phyloP scores from a whole-genome alignment of 2,113 vertebrate genomes.

The Psittacus erithacus region DNA sequence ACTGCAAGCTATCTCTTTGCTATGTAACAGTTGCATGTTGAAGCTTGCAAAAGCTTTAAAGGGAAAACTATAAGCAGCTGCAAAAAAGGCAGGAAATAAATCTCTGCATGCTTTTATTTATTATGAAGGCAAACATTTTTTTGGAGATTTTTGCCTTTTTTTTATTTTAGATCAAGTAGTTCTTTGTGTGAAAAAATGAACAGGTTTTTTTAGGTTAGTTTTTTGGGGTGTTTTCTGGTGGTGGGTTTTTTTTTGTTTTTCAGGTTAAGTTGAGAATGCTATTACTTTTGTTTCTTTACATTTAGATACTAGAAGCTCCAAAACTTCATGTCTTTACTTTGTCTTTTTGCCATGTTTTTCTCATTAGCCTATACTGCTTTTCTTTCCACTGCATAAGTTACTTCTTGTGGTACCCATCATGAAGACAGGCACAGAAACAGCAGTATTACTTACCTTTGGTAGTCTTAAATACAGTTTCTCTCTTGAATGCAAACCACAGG shows the following conservation, averaged over 20 bases:
- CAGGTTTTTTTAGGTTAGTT: accelerated
- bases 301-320: not conserved
- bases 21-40: not conserved
- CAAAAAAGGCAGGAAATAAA: not conserved
- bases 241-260: not conserved
- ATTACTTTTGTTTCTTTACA: not conserved
- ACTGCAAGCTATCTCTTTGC: not conserved
- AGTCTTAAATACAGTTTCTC: not conserved
- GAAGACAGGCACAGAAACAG: not conserved
- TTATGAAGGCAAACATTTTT: not conserved
- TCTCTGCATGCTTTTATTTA: not conserved
- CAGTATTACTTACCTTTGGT: not conserved
- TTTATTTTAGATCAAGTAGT: not conserved
- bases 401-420: not conserved
- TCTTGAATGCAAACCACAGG: not conserved
- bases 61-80: not conserved
- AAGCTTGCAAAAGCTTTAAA: not conserved
- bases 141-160: not conserved
- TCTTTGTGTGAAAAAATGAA: not conserved
- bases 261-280: not conserved
- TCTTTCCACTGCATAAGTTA: not conserved
- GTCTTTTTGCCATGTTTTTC: not conserved
- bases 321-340: not conserved
- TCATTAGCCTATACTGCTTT: not conserved
- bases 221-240: not conserved